Evolutionary conservation across 92 coral and sea anemone species (phyloP), one percentile per base, ranked within the genome.

Genomic region (Parazoanthus swiftii): DNA sequence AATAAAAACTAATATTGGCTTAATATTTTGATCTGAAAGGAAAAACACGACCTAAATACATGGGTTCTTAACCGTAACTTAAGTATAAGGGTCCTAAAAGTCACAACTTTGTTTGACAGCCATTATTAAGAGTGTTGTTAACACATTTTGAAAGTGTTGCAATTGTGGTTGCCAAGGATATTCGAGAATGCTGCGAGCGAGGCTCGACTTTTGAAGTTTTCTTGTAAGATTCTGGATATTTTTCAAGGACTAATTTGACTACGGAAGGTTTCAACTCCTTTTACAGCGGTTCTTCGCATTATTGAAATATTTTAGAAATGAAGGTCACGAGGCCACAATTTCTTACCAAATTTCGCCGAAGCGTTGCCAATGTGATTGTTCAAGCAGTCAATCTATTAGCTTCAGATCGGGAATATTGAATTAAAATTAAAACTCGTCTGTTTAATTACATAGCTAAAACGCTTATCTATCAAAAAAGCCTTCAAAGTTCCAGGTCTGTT

Each of bases 161-260:
- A 76, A 76, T 76, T 76, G 42, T 23, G 80, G 80, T 76, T 76
- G 80, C 80, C 80, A 3, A 5, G 80, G 80, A 4, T 76, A 38
- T 23, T 39, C 80, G 46, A 39, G 80, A 76, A 76, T 76, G 80
- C 51, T 3, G 80, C 51, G 80, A 9, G 16, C 54, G n/a, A 76
- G 48, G 4, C 35, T 7, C 9, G 8, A 33, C 5, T 3, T 75
- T 23, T 38, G 48, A 37, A 39, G 23, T 21, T 76, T 76, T 29
- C 80, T 76, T 76, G 50, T 16, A 39, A n/a, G n/a, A 42, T 76
- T 39, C 25, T 20, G 21, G 26, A 39, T 18, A 21, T n/a, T 76
- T 36, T 36, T 38, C 4, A 3, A 10, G 18, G 6, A 38, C 26
- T 18, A 36, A 5, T n/a, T 39, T 39, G n/a, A 63, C 14, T 72